Evolutionary conservation across 2,113 vertebrate genomes (phyloP).

Genomic region (Cettia cetti): DNA sequence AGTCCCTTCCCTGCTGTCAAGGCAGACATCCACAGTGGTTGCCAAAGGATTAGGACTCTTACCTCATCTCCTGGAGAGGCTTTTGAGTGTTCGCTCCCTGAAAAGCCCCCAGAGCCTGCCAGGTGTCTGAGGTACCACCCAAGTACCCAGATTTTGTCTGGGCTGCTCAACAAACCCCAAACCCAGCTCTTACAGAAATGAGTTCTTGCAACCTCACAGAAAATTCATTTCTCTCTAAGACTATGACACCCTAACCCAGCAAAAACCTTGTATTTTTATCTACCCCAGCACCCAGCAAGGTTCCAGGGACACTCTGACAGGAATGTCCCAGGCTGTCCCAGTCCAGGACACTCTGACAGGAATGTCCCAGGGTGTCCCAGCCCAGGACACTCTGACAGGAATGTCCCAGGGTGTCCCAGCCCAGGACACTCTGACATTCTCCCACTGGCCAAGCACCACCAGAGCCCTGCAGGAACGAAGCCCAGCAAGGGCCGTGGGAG

Average conservation of each 20-base stretch:
- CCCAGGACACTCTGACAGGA: not conserved
- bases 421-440: not conserved
- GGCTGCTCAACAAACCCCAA: not conserved
- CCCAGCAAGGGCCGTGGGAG: not conserved
- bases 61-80: not conserved
- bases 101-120: not conserved
- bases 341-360: not conserved
- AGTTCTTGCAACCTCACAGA: not conserved
- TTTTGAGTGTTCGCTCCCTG: fast-evolving
- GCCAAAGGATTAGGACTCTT: not conserved
- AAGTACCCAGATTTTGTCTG: not conserved
- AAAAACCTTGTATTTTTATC: not conserved
- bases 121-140: not conserved
- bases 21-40: not conserved
- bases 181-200: not conserved
- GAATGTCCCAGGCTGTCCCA: not conserved
- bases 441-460: fast-evolving
- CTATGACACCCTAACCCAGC: not conserved
- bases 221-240: not conserved
- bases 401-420: too few species aligned
- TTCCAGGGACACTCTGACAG: not conserved
- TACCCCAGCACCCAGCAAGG: not conserved
- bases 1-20: not conserved
- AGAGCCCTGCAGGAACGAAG: not conserved
- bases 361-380: too few species aligned